phyloP scores from a whole-genome alignment of 2,113 vertebrate species.

The Tiliqua scincoides region DNA sequence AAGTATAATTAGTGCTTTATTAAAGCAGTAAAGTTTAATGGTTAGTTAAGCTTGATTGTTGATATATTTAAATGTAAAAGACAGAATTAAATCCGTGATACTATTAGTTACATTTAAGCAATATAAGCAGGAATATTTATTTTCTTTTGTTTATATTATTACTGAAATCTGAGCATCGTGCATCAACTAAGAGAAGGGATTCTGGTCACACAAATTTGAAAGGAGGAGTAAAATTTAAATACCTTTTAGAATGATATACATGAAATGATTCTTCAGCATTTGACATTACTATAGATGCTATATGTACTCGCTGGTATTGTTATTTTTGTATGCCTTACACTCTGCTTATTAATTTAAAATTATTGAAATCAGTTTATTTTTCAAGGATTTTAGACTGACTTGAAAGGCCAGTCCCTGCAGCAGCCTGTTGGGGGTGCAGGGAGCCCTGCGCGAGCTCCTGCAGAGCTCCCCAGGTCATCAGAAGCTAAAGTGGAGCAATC shows the following conservation, averaged over 20 bases:
- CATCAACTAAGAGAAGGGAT: conserved; percentile 39
- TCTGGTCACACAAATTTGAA: conserved; percentile 21
- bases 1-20: conserved; percentile 22
- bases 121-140: conserved; percentile 30
- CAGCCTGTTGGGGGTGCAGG: too few relatives aligned
- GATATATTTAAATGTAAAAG: conserved; percentile 44
- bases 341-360: not conserved
- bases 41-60: conserved; percentile 8
- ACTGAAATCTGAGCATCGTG: conserved; percentile 36
- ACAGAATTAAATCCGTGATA: conserved; percentile 41
- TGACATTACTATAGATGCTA: not conserved
- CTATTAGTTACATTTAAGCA: conserved; percentile 54
- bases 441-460: too few relatives aligned
- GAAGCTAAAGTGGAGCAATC: too few relatives aligned
- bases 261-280: conserved; percentile 47
- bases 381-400: conserved; percentile 28
- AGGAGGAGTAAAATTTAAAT: conserved; percentile 34
- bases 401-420: too few relatives aligned
- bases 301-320: not conserved
- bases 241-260: conserved; percentile 42
- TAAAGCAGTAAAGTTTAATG: conserved; percentile 29
- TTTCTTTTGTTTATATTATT: conserved; percentile 48
- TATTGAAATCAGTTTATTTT: not conserved
- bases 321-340: conserved; percentile 16
- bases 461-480: too few relatives aligned